Evolutionary conservation across 2,113 vertebrate genomes (phyloP).

Genomic region (Furnarius figulus): DNA sequence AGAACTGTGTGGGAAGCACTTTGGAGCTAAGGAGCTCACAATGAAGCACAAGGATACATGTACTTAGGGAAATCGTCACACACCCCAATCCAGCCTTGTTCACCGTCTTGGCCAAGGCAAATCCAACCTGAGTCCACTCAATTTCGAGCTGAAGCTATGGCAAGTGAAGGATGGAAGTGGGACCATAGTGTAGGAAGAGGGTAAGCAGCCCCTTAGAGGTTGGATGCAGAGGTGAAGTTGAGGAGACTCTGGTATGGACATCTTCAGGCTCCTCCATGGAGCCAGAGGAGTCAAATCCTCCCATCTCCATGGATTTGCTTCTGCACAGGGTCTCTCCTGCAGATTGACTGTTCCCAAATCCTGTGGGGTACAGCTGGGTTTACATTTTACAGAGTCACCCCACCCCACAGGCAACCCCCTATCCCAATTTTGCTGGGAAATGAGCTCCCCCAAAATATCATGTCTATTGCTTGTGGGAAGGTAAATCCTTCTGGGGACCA

Average conservation of each 20-base stretch:
- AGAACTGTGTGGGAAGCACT: neutral
- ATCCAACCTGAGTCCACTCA: neutral
- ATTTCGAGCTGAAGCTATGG: neutral
- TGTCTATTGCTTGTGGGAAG: neutral
- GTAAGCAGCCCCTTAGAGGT: neutral
- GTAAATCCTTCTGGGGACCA: neutral
- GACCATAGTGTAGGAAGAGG: neutral
- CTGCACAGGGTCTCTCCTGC: neutral
- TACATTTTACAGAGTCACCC: fast-evolving
- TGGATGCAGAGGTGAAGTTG: neutral
- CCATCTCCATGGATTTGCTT: neutral
- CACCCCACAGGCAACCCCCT: fast-evolving
- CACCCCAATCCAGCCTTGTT: neutral
- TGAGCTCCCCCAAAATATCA: fast-evolving
- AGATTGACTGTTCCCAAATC: neutral
- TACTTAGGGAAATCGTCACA: neutral
- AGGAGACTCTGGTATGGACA: neutral
- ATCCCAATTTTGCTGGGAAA: neutral
- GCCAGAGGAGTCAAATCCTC: neutral
- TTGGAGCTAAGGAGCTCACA: neutral
- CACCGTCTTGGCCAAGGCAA: neutral
- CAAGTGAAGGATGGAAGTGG: neutral
- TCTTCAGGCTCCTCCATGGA: neutral
- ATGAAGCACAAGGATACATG: fast-evolving
- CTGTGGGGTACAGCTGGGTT: neutral